Conservation (phyloP, 1,140 invertebrate genomes). For the Caenorhabditis remanei region DNA sequence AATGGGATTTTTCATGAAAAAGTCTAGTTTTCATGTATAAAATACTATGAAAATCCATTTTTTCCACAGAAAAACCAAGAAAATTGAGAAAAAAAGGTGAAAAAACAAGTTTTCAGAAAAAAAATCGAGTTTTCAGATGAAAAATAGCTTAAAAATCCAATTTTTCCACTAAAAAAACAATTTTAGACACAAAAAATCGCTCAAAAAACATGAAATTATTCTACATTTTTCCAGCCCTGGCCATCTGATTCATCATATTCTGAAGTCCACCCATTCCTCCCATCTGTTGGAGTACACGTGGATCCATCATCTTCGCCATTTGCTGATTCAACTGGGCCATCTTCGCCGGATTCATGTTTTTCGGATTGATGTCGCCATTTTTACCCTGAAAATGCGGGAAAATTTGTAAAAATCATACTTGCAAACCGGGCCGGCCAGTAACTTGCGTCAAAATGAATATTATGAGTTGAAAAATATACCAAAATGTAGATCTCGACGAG, state of each 20-base stretch:
- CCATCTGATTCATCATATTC: conserved; percentile 97
- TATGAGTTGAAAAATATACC: too few relatives aligned
- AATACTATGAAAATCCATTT: too few relatives aligned
- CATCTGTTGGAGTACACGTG: conserved; percentile 93
- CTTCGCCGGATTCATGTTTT: conserved; percentile 97
- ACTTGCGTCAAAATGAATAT: too few relatives aligned
- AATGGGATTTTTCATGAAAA: too few relatives aligned
- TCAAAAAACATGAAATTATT: conserved; percentile 55
- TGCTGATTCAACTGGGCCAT: conserved; percentile 99
- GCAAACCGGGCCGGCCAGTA: too few relatives aligned
- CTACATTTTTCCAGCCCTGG: conserved; percentile 62
- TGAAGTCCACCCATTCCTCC: conserved; percentile 94
- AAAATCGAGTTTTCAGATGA: too few relatives aligned
- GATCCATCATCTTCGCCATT: conserved; percentile 99
- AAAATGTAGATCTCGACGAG: too few relatives aligned
- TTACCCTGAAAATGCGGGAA: conserved; percentile 81
- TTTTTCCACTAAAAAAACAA: not conserved
- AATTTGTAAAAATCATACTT: too few relatives aligned
- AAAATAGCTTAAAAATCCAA: not conserved
- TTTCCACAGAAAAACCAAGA: too few relatives aligned
- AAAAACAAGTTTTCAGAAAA: too few relatives aligned
- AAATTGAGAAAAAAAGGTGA: too few relatives aligned
- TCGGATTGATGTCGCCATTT: conserved; percentile 83
- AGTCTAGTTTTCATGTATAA: too few relatives aligned
- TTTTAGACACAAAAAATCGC: not conserved